A percentile compares a stretch with the other conserved stretches of the same genome.
These are phyloP conservation scores for Steinernema feltiae DNA, from an alignment of 1,140 invertebrate species.

Conservation along the genomic window DNA sequence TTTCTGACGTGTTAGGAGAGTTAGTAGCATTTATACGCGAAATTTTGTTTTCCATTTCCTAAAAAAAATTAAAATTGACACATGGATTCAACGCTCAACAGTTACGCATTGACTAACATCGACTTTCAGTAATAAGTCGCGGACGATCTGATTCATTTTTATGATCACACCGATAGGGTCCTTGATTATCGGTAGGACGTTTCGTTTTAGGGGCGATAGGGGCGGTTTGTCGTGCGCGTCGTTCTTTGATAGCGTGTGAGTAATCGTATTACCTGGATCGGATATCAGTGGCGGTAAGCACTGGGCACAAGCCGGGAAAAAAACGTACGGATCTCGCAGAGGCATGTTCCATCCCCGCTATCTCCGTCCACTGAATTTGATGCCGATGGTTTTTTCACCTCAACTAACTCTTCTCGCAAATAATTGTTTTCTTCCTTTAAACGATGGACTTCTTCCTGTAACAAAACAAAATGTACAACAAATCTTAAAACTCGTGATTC, in stretches of 20 bases:
- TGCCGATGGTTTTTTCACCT: not conserved
- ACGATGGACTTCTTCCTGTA: not conserved
- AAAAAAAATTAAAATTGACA: not conserved
- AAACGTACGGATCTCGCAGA: not conserved
- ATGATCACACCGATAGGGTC: not conserved
- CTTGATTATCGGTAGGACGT: not conserved
- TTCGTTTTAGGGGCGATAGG: no score
- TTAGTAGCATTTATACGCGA: not conserved
- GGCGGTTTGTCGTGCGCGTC: not conserved
- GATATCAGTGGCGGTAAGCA: not conserved
- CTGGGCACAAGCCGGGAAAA: not conserved
- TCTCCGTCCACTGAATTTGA: not conserved
- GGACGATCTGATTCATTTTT: slow-evolving; percentile 1
- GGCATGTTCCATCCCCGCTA: not conserved
- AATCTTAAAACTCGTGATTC: not conserved
- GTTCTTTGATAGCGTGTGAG: not conserved
- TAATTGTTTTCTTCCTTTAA: not conserved
- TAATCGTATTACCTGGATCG: not conserved
- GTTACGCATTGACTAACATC: not conserved
- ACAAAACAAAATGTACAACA: not conserved
- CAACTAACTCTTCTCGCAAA: not conserved
- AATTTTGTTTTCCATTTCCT: not conserved
- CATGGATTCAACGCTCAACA: not conserved
- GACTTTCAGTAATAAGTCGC: not conserved
- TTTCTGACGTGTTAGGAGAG: not conserved